Evolutionary conservation across 2,888 invertebrate species (phyloP), one percentile per base, ranked within the genome.

Genomic region (Sesamia inferens): DNA sequence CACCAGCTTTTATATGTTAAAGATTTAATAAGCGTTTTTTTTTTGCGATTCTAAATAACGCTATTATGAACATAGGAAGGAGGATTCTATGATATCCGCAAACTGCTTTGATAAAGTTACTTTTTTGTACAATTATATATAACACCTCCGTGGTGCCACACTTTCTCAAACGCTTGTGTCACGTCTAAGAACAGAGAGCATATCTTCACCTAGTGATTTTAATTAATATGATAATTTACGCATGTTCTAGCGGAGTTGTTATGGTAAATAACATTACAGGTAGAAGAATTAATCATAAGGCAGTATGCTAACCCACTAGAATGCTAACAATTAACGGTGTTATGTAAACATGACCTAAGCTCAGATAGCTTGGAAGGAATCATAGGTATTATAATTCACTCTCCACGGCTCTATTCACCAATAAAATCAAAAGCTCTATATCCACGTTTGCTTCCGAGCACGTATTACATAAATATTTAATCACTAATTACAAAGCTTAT

Each of bases 401-500:
- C 16, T 2, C 31, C 24, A 8, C 24, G 47, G 24, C 47, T 19
- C 16, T 22, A n/a, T n/a, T 51, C 51, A 11, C 24, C 7, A 44
- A 68, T 62, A 66, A 54, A 62, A 78, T 22, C n/a, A 24, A 67
- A 48, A 72, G 13, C 14, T 64, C 2, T 16, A 31, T 42, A 51
- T 39, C 42, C 70, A 70, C 51, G 64, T 74, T 44, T 71, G 54
- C 59, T 14, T 44, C 63, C 8, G 51, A 78, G 55, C 75, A 82
- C 67, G 65, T 70, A 68, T 68, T 67, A 7, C 10, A 47, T 62
- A 48, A 61, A 70, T 58, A 71, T 47, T 58, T 71, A 59, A 65
- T 74, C 42, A 78, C 79, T 68, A 67, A 70, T 65, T 76, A 77
- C 64, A 68, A 62, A 81, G 51, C 55, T 78, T 79, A 78, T 59